Percentiles rank a stretch among this genome's conserved stretches.
Conservation (phyloP, 2,113 vertebrate species). For the Pituophis catenifer region DNA sequence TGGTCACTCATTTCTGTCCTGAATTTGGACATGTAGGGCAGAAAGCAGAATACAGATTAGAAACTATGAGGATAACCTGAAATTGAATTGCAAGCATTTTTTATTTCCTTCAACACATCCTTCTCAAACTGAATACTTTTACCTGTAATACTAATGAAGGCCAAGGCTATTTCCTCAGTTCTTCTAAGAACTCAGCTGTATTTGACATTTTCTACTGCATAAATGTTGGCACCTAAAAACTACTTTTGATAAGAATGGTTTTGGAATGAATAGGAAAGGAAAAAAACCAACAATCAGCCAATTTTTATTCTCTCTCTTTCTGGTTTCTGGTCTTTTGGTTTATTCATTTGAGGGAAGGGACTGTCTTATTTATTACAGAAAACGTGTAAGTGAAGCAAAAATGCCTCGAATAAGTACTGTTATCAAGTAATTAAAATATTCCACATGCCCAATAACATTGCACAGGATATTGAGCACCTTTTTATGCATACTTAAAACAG, state of each 20-base stretch:
- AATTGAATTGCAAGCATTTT: not conserved
- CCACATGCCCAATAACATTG: not conserved
- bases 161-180: not conserved
- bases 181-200: not conserved
- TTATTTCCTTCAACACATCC: not conserved
- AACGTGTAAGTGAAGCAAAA: not conserved
- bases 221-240: not conserved
- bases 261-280: not conserved
- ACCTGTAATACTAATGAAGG: not conserved
- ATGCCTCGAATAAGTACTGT: not conserved
- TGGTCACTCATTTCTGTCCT: not conserved
- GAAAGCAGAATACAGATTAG: not conserved
- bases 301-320: not conserved
- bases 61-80: not conserved
- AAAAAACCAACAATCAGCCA: not conserved
- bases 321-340: not conserved
- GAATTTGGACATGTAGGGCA: not conserved
- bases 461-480: not conserved
- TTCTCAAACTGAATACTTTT: not conserved
- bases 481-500: not conserved
- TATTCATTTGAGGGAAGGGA: not conserved
- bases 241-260: not conserved
- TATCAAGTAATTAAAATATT: not conserved
- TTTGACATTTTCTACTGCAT: not conserved
- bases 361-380: not conserved